phyloP scores from a whole-genome alignment of 2,797 vertebrate genomes.

The Gymnoscopelus microlampas region DNA sequence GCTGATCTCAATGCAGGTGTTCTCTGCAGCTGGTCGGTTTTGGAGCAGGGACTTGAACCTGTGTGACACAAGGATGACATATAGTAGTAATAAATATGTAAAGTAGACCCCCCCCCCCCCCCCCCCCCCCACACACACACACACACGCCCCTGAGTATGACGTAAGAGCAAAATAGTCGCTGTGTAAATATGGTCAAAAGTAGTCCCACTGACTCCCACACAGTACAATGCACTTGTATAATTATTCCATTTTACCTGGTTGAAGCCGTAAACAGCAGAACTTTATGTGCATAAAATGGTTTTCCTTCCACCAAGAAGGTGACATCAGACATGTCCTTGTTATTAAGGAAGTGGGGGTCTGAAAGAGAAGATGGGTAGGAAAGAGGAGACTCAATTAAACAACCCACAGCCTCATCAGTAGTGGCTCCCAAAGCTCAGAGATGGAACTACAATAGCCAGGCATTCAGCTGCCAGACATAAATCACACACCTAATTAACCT shows the following conservation, averaged over 20 bases:
- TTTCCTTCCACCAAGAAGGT: slow-evolving; percentile 87
- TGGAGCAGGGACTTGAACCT: slow-evolving; percentile 98
- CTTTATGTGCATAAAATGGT: slow-evolving; percentile 87
- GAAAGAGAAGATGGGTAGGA: slow-evolving; percentile 14
- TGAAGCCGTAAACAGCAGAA: slow-evolving; percentile 84
- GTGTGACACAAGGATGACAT: slow-evolving; percentile 4
- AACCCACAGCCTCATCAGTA: slow-evolving; percentile 15
- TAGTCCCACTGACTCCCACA: neutral
- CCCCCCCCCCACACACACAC: neutral
- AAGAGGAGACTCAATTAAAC: slow-evolving; percentile 9
- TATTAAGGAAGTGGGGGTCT: slow-evolving; percentile 86
- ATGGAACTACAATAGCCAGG: slow-evolving; percentile 18
- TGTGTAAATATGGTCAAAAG: too few species aligned
- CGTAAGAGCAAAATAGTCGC: too few species aligned
- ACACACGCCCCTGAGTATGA: too few species aligned
- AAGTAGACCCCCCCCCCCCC: too few species aligned
- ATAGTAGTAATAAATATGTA: neutral
- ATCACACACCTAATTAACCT: slow-evolving; percentile 14
- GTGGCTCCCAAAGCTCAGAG: neutral
- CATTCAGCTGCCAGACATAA: slow-evolving; percentile 21
- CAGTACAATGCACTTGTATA: neutral
- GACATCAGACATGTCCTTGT: slow-evolving; percentile 86
- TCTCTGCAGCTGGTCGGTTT: slow-evolving; percentile 92
- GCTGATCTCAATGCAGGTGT: slow-evolving; percentile 97
- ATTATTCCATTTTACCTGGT: slow-evolving; percentile 63